Conservation (phyloP, 2,113 vertebrate species). For the Agapornis roseicollis region DNA sequence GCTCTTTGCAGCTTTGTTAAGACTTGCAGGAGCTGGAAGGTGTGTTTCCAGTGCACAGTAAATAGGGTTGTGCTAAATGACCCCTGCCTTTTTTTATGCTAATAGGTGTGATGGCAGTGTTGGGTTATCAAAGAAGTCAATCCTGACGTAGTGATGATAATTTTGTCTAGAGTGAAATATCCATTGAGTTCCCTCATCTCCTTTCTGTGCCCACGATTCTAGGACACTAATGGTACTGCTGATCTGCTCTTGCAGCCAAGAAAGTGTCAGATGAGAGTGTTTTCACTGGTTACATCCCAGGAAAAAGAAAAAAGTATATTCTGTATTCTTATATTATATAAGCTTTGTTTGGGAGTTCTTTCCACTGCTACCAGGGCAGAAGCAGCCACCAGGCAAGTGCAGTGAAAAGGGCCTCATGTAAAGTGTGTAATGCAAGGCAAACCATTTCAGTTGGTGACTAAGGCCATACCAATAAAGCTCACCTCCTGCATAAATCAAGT, state of each 20-base stretch:
- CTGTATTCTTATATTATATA: conserved; percentile 48
- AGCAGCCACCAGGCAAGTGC: conserved; percentile 59
- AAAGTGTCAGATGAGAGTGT: conserved; percentile 56
- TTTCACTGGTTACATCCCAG: conserved; percentile 51
- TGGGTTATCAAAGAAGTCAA: conserved; percentile 13
- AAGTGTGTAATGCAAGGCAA: conserved; percentile 66
- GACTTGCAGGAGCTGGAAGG: neutral
- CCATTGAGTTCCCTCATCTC: neutral
- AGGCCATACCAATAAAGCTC: conserved; percentile 68
- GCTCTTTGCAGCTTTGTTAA: conserved; percentile 29
- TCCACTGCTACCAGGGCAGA: conserved; percentile 64
- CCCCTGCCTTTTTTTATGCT: conserved; percentile 22
- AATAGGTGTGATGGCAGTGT: conserved; percentile 31
- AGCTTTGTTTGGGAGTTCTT: conserved; percentile 68
- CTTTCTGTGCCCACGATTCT: conserved; percentile 44
- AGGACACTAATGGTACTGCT: conserved; percentile 35
- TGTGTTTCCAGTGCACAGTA: neutral
- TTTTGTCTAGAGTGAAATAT: conserved; percentile 10
- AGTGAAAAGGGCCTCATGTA: conserved; percentile 62
- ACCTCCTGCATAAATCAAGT: conserved; percentile 66
- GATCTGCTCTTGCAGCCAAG: neutral
- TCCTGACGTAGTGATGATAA: neutral
- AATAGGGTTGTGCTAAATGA: conserved; percentile 28
- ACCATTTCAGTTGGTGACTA: conserved; percentile 59
- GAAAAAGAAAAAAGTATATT: conserved; percentile 50